Percentiles rank a stretch among this genome's conserved stretches.
Conservation (phyloP, 1,140 invertebrate genomes). For the Armadillidium nasatum region DNA sequence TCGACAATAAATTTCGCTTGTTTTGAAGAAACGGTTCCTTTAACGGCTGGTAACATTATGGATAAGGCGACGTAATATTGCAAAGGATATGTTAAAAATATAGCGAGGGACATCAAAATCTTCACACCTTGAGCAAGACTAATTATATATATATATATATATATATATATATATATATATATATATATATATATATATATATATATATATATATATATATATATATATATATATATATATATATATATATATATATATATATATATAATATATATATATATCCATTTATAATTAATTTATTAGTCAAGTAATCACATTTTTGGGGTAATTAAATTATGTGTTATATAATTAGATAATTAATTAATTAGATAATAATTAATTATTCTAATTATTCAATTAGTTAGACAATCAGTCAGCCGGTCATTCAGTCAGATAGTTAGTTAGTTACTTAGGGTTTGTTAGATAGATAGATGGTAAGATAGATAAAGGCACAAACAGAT, state of each 20-base stretch:
- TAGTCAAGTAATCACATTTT: too few relatives aligned
- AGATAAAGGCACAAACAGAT: too few relatives aligned
- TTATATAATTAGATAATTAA: too few relatives aligned
- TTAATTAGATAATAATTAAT: too few relatives aligned
- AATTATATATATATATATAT: conserved; percentile 46
- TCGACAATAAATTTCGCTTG: not conserved
- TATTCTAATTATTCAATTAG: too few relatives aligned
- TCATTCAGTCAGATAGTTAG: too few relatives aligned
- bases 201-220: conserved; percentile 13
- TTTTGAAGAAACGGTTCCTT: not conserved
- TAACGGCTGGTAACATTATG: conserved; percentile 73
- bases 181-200: conserved; percentile 25
- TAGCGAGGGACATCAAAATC: conserved; percentile 75
- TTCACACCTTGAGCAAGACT: conserved; percentile 75
- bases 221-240: not conserved
- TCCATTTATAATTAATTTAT: too few relatives aligned
- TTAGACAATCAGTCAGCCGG: too few relatives aligned
- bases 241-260: not conserved
- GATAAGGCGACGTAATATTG: conserved; percentile 90
- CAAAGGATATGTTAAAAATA: conserved; percentile 82
- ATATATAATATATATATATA: not conserved
- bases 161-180: conserved; percentile 26
- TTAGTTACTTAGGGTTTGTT: too few relatives aligned
- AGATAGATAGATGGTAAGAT: too few relatives aligned
- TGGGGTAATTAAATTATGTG: too few relatives aligned